Evolutionary conservation across 2,797 vertebrate species (phyloP), one percentile per base, ranked within the genome.

Genomic region (Ctenopoma multispine): DNA sequence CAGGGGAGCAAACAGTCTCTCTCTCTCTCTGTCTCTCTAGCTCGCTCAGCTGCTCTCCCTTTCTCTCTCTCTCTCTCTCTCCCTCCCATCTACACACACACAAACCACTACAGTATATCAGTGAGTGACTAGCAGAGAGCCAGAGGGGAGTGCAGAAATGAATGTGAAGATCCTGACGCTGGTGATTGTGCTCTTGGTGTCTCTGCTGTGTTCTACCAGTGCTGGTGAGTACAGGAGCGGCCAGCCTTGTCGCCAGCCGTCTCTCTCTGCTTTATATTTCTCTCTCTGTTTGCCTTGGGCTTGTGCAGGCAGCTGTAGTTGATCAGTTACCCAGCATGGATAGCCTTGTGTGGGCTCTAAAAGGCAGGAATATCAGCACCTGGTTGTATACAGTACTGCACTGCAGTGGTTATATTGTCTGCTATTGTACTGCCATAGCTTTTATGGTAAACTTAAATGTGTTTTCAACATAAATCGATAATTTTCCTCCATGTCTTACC

Each of bases 101-200:
- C 90, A 93, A 92, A 92, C 87, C 92, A 93, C 93, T 94, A 93
- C 92, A 94, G 93, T 94, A 93, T 93, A 94, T 93, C 95, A 94
- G 93, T 91, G 91, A 95, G 94, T 93, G 93, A 92, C 93, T 92
- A 92, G 90, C 92, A 81, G 91, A 90, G 90, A 93, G 90, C 92
- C 90, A 90, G 93, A 92, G 94, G 93, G 92, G 91, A 95, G 93
- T 91, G 94, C 94, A 94, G 94, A 95, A 94, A 95, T 95, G 95
- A 95, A 95, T 94, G 94, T 95, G 95, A 95, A 95, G 94, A 95
- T 95, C 92, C 91, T 95, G 93, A 95, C 93, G 92, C 91, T 95
- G 94, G 94, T 94, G 93, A 93, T 95, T 93, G 92, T 95, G 93
- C 93, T 95, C 93, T 90, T 95, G 94, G 92, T 95, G 92, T 94